These are phyloP conservation scores for Hemiprocne comata DNA, from an alignment of 2,113 vertebrate species.

Conservation along the genomic window DNA sequence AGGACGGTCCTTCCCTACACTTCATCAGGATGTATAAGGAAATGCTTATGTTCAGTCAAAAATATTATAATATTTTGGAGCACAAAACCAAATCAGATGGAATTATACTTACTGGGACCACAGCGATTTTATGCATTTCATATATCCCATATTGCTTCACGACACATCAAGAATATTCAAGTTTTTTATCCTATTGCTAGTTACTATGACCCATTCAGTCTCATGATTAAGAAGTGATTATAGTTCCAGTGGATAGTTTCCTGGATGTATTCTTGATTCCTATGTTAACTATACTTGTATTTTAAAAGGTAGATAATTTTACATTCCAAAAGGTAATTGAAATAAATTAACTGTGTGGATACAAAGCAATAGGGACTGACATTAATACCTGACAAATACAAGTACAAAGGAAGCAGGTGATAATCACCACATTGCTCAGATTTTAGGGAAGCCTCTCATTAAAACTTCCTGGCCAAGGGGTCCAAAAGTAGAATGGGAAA, in stretches of 20 bases:
- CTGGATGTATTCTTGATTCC: not conserved
- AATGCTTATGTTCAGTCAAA: not conserved
- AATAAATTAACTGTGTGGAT: not conserved
- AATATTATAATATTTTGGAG: not conserved
- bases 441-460: not conserved
- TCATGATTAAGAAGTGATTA: not conserved
- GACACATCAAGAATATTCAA: not conserved
- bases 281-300: not conserved
- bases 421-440: not conserved
- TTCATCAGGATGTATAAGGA: not conserved
- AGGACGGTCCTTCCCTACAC: not conserved
- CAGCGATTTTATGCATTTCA: not conserved
- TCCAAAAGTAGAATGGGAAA: not conserved
- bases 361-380: not conserved
- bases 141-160: not conserved
- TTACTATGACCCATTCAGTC: not conserved
- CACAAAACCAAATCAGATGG: not conserved
- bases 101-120: not conserved
- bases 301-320: not conserved
- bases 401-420: not conserved
- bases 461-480: not conserved
- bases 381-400: not conserved
- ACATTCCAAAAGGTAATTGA: not conserved
- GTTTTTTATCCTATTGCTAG: not conserved
- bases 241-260: not conserved